Conservation (phyloP, 2,888 invertebrate species). For the Tachina lurida region DNA sequence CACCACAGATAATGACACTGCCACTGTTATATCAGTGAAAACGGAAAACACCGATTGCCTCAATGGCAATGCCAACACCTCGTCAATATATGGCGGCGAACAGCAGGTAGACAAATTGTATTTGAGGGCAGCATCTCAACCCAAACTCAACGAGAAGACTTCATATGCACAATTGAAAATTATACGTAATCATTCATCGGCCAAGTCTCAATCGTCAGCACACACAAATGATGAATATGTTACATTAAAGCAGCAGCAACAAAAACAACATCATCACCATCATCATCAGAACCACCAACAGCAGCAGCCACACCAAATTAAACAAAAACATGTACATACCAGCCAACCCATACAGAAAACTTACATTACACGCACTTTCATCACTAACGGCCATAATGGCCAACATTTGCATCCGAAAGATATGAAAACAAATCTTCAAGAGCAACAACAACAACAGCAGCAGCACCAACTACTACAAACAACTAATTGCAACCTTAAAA, state of each 20-base stretch:
- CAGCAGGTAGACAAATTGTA: constrained; percentile 89
- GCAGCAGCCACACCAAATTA: constrained; percentile 70
- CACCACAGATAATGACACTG: constrained; percentile 63
- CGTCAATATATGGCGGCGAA: constrained; percentile 86
- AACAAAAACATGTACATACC: constrained; percentile 75
- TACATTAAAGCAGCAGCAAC: constrained; percentile 74
- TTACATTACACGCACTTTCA: constrained; percentile 75
- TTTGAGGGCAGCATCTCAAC: constrained; percentile 85
- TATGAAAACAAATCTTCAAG: constrained; percentile 62
- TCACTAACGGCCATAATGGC: constrained; percentile 80
- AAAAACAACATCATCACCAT: constrained; percentile 72
- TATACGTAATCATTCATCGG: constrained; percentile 77
- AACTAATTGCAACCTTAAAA: constrained; percentile 67
- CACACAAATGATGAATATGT: constrained; percentile 79
- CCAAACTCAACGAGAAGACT: constrained; percentile 82
- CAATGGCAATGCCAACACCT: constrained; percentile 69
- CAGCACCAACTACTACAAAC: constrained; percentile 53
- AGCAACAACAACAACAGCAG: constrained; percentile 48
- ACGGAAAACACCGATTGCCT: constrained; percentile 69
- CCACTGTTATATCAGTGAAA: constrained; percentile 75
- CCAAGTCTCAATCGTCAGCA: constrained; percentile 58
- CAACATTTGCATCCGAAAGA: constrained; percentile 80
- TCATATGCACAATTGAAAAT: constrained; percentile 82
- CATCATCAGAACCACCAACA: constrained; percentile 55
- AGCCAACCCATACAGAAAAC: constrained; percentile 74